Evolutionary conservation across 2,113 vertebrate species (phyloP), one percentile per base, ranked within the genome.

Genomic region (Clinocottus analis): DNA sequence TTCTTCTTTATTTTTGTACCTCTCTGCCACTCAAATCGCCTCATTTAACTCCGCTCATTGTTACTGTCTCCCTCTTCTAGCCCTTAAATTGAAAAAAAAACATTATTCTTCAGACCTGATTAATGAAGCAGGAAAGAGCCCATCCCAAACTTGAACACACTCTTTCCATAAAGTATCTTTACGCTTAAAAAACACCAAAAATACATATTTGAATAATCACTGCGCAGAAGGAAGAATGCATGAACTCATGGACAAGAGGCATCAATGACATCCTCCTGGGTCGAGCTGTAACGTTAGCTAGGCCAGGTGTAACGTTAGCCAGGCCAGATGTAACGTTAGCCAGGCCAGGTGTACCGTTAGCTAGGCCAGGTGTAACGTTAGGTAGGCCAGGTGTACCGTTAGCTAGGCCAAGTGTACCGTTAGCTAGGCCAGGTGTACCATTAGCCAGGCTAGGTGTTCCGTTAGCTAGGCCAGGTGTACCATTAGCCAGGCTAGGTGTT

Each of bases 11-110:
- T 56, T 56, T 25, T 53, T 53, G 11, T 33, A 47, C 53, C 49
- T 65, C 61, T 58, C 16, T 56, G 61, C n/a, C 41, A 5, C 65
- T 63, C 53, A 23, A 25, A 74, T 72, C 41, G 39, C 67, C 68
- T 55, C 64, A 62, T 77, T 77, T 33, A 55, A 14, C 35, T 67
- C 31, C 45, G 10, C 11, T 65, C 66, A 73, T 71, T 66, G n/a
- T 75, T 25, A 21, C 73, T 19, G 39, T 62, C 43, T 41, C 56
- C 68, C 19, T 77, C 19, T 63, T 71, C 37, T 53, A 64, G 65
- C 21, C 9, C 4, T 37, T 35, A 51, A 33, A 51, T 19, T 51
- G 4, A 14, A 5, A 13, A 5, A 13, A 58, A 58, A 23, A 1
- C 8, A 10, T 31, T 55, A 31, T 7, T 19, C n/a, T 23, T 21